Base-by-base conservation (phyloP, 1,140 invertebrate genomes). In the Drosophila bocqueti region DNA sequence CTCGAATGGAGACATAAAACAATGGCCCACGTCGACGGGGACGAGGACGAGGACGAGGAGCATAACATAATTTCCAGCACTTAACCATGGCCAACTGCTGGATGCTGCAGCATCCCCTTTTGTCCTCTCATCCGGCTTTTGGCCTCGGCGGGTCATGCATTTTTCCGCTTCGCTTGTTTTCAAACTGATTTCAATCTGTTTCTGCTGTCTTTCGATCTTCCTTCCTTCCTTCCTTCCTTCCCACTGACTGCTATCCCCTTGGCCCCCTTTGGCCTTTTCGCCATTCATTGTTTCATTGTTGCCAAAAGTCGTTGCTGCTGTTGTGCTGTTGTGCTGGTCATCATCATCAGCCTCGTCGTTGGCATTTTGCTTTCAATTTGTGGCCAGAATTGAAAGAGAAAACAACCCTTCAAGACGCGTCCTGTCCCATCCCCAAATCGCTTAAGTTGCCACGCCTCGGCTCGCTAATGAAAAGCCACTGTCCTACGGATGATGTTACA, bases 101-200 rank as follows among this genome's bases (percentile, higher is more conserved):
- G 24, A 29, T 29, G 54, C 57, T 43, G 62, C 18, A n/a, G 26
- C n/a, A 10, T 21, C 34, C 36, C 34, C 45, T 31, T 36, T 31
- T 47, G 58, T 24, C 38, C 31, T 13, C 65, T 45, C 67, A 72
- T 50, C 69, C 69, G 52, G 66, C 50, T 73, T 67, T 59, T 71
- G 52, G 52, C 65, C 69, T 69, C 75, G 40, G 3, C 57, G 75
- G 75, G 55, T 78, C 75, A 62, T 78, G 78, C 82, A 81, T 85
- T 85, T 85, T 85, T 85, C 76, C 75, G 82, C 82, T 78, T 85
- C 82, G 78, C 64, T 81, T 81, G 82, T 58, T 81, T 85, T 85
- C 78, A 85, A 85, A 85, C 82, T 75, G 82, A 85, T 85, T 85
- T 85, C 78, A 85, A 85, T 85, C 78, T 85, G 82, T 81, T 85